A percentile compares a stretch with the other conserved stretches of the same genome.
phyloP scores from a whole-genome alignment of 2,113 vertebrate species.

The Aspiorhynchus laticeps region DNA sequence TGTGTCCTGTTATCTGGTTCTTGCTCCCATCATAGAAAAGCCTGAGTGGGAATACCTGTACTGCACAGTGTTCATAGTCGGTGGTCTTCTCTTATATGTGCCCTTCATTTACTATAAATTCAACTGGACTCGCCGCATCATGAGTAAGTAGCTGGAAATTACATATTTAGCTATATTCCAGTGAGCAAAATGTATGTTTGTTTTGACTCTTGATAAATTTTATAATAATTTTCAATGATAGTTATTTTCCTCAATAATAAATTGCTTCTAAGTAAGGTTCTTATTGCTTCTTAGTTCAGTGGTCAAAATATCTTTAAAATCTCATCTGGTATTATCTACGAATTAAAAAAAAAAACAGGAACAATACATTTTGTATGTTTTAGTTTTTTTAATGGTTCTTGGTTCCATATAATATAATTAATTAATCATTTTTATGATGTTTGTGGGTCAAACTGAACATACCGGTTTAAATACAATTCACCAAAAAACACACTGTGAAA shows the following conservation, averaged over 20 bases:
- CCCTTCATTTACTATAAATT: conserved; percentile 85
- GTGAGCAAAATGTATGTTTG: not conserved
- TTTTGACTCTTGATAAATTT: not conserved
- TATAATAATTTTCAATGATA: not conserved
- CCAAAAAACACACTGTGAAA: no score
- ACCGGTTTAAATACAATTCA: no score
- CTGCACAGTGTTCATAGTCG: conserved; percentile 85
- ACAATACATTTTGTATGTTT: no score
- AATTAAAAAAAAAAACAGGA: no score
- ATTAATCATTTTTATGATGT: no score
- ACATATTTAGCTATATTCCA: not conserved
- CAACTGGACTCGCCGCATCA: conserved; percentile 81
- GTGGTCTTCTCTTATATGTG: conserved; percentile 86
- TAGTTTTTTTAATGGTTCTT: no score
- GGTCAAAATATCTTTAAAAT: no score
- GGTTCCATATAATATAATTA: no score
- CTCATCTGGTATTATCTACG: no score
- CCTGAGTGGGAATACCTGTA: conserved; percentile 88
- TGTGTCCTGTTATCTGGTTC: conserved; percentile 79
- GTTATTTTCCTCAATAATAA: not conserved
- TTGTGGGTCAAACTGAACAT: no score
- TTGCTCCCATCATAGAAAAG: conserved; percentile 87
- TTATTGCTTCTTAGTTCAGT: no score
- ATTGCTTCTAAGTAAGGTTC: not conserved
- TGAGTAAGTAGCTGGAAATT: conserved; percentile 76